Conservation (phyloP, 2,888 invertebrate species). For the Isoperla grammatica region DNA sequence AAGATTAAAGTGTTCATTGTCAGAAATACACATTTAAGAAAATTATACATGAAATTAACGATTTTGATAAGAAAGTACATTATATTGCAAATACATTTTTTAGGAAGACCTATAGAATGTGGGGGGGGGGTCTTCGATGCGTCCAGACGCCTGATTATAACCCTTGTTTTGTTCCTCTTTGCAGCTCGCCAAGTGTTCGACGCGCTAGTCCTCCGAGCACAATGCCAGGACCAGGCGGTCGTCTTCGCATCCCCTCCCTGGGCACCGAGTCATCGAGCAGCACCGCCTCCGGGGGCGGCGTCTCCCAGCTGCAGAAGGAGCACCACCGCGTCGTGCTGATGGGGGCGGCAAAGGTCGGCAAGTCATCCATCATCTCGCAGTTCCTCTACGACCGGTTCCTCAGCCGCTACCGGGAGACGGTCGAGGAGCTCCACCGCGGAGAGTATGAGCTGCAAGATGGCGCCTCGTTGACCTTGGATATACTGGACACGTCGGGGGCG, state of each 20-base stretch:
- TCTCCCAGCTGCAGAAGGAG: slow-evolving; percentile 26
- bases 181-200: neutral
- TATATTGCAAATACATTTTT: too few species aligned
- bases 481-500: slow-evolving; percentile 54
- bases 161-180: too few species aligned
- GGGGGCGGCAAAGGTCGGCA: slow-evolving; percentile 52
- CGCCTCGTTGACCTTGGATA: slow-evolving; percentile 44
- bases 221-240: slow-evolving; percentile 34
- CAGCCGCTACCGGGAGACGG: slow-evolving; percentile 54
- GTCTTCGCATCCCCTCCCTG: slow-evolving; percentile 33
- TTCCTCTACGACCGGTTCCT: slow-evolving; percentile 54
- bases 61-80: too few species aligned
- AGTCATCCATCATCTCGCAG: slow-evolving; percentile 55
- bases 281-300: slow-evolving; percentile 23
- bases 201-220: neutral
- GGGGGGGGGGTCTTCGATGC: too few species aligned
- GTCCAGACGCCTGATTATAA: too few species aligned
- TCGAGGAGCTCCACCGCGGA: slow-evolving; percentile 57
- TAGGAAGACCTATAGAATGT: too few species aligned
- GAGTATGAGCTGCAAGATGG: slow-evolving; percentile 44
- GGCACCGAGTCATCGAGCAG: slow-evolving; percentile 32
- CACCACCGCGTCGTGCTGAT: slow-evolving; percentile 43
- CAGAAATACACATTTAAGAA: too few species aligned
- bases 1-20: too few species aligned
- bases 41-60: too few species aligned